Conservation (phyloP, 2,888 invertebrate species). For the Drosophila maculinotata region DNA sequence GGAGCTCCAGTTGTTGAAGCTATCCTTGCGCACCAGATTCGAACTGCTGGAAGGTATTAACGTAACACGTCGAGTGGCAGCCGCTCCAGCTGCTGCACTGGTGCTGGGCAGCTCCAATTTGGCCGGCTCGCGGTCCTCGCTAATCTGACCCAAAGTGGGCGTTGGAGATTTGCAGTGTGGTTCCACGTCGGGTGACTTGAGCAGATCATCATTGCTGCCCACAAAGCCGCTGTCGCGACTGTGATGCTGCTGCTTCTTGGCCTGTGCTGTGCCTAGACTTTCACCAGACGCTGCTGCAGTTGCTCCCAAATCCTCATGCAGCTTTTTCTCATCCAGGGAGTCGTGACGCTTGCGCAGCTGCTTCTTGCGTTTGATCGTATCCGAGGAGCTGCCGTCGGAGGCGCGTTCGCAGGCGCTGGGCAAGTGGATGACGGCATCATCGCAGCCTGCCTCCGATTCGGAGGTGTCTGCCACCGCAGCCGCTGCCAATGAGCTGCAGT, state of each 20-base stretch:
- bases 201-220: slow-evolving; percentile 94
- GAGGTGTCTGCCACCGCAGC: slow-evolving; percentile 87
- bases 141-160: slow-evolving; percentile 74
- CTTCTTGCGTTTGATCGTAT: slow-evolving; percentile 93
- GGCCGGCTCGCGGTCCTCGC: slow-evolving; percentile 84
- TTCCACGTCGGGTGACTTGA: slow-evolving; percentile 87
- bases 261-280: slow-evolving; percentile 86
- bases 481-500: slow-evolving; percentile 59
- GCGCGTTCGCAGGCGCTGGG: slow-evolving; percentile 90
- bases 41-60: slow-evolving; percentile 73
- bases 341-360: slow-evolving; percentile 89
- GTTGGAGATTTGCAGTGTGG: slow-evolving; percentile 72
- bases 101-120: slow-evolving; percentile 58
- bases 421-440: slow-evolving; percentile 88
- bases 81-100: slow-evolving; percentile 46
- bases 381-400: slow-evolving; percentile 84
- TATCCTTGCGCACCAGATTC: slow-evolving; percentile 92
- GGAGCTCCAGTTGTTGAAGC: slow-evolving; percentile 97
- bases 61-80: slow-evolving; percentile 64
- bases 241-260: slow-evolving; percentile 88
- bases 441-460: slow-evolving; percentile 89
- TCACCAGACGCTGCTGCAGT: not conserved
- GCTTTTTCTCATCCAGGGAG: slow-evolving; percentile 86
- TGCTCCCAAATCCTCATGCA: slow-evolving; percentile 61
- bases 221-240: slow-evolving; percentile 95